phyloP scores from a whole-genome alignment of 2,888 invertebrate genomes.

The Chouioia cunea region DNA sequence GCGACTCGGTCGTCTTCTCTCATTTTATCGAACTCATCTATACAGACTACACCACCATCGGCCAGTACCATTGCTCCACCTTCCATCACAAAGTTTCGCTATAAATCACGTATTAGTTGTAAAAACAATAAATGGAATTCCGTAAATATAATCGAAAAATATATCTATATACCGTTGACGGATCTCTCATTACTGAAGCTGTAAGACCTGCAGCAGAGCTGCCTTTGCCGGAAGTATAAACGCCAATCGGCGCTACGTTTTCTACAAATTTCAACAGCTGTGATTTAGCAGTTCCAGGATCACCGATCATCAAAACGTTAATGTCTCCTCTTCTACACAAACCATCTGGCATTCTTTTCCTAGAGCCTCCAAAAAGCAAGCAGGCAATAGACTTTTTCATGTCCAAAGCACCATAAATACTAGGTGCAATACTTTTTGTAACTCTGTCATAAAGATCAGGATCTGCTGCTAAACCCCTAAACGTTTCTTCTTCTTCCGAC shows the following conservation, averaged over 20 bases:
- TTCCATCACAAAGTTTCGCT: constrained; percentile 97
- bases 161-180: constrained; percentile 79
- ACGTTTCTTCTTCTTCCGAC: constrained; percentile 84
- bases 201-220: constrained; percentile 99
- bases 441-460: constrained; percentile 91
- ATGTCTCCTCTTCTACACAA: constrained; percentile 96
- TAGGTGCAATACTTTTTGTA: constrained; percentile 93
- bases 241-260: constrained; percentile 91
- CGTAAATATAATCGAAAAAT: neutral
- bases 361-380: constrained; percentile 91
- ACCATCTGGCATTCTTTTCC: constrained; percentile 94
- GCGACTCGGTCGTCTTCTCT: constrained; percentile 98
- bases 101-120: constrained; percentile 32
- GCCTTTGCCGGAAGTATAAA: constrained; percentile 99
- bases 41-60: constrained; percentile 99
- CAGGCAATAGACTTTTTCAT: constrained; percentile 98
- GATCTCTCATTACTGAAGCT: constrained; percentile 96
- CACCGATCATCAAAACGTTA: constrained; percentile 93
- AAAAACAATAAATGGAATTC: constrained; percentile 1
- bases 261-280: constrained; percentile 98
- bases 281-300: constrained; percentile 99
- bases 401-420: constrained; percentile 93
- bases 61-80: constrained; percentile 99
- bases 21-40: constrained; percentile 99
- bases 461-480: constrained; percentile 85